Evolutionary conservation across 2,888 invertebrate species (phyloP).

Genomic region (Drosophila prostipennis): DNA sequence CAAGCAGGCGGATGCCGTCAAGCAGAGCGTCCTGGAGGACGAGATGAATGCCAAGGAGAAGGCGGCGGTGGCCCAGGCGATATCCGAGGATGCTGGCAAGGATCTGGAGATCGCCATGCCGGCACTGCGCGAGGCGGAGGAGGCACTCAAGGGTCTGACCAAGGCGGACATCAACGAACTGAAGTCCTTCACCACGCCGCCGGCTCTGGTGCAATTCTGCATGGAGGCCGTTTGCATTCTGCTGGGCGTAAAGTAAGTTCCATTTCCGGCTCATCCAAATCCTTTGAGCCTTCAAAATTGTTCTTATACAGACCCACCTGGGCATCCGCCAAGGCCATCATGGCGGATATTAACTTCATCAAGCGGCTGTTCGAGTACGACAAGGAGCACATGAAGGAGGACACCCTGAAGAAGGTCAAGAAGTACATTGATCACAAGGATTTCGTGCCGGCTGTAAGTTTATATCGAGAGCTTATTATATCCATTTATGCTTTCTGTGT

Average conservation of each 20-base stretch:
- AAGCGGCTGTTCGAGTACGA: slow-evolving; percentile 93
- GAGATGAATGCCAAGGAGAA: slow-evolving; percentile 93
- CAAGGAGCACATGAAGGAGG: slow-evolving; percentile 93
- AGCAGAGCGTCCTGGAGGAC: slow-evolving; percentile 91
- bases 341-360: slow-evolving; percentile 93
- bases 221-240: slow-evolving; percentile 96
- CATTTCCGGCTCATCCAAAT: accelerated
- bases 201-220: slow-evolving; percentile 93
- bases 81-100: slow-evolving; percentile 95
- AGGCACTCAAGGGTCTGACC: slow-evolving; percentile 92
- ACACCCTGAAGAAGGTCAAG: slow-evolving; percentile 91
- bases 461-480: too few species aligned
- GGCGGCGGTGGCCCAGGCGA: slow-evolving; percentile 92
- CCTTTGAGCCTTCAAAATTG: too few species aligned
- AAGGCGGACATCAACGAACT: slow-evolving; percentile 96
- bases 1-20: slow-evolving; percentile 91
- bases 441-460: slow-evolving; percentile 89
- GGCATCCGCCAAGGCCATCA: slow-evolving; percentile 91
- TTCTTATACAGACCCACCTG: slow-evolving; percentile 90
- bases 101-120: slow-evolving; percentile 95
- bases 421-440: slow-evolving; percentile 93
- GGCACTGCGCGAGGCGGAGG: slow-evolving; percentile 92
- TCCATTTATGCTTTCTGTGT: too few species aligned
- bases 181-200: slow-evolving; percentile 94
- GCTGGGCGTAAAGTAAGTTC: slow-evolving; percentile 90